Percentiles rank a stretch among this genome's conserved stretches.
These are phyloP conservation scores for Argyresthia goedartella DNA, from an alignment of 2,888 invertebrate genomes.

Conservation along the genomic window DNA sequence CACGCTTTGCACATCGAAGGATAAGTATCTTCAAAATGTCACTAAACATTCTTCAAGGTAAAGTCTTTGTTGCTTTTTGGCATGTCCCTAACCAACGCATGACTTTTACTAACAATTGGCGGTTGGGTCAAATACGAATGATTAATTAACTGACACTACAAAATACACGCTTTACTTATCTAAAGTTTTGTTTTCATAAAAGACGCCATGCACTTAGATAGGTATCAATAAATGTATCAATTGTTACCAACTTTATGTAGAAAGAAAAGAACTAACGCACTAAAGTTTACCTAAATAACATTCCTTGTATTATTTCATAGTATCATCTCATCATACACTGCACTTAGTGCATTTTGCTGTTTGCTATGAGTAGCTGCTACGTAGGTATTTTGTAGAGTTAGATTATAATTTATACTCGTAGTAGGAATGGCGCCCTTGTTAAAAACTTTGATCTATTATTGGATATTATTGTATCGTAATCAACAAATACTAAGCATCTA, in stretches of 20 bases:
- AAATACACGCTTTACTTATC: neutral
- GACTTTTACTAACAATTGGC: constrained; percentile 20
- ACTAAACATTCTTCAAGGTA: constrained; percentile 53
- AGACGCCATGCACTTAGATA: neutral
- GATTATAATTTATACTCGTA: too few relatives aligned
- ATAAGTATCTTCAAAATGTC: constrained; percentile 53
- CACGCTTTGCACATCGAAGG: constrained; percentile 59
- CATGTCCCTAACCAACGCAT: constrained; percentile 38
- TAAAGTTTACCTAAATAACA: neutral
- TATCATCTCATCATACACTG: neutral
- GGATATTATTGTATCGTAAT: too few relatives aligned
- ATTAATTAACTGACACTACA: neutral
- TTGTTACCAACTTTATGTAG: neutral
- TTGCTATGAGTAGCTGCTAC: too few relatives aligned
- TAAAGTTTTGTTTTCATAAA: neutral
- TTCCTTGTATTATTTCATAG: neutral
- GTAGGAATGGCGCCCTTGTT: too few relatives aligned
- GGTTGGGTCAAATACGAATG: neutral
- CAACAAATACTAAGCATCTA: too few relatives aligned
- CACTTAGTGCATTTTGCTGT: constrained; percentile 1
- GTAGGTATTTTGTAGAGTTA: too few relatives aligned
- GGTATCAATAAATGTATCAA: too few relatives aligned
- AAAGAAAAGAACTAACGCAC: neutral
- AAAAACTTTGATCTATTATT: too few relatives aligned
- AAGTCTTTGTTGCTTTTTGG: constrained; percentile 64